Evolutionary conservation across 2,888 invertebrate species (phyloP), one percentile per base, ranked within the genome.

Genomic region (Corbicula japonica): DNA sequence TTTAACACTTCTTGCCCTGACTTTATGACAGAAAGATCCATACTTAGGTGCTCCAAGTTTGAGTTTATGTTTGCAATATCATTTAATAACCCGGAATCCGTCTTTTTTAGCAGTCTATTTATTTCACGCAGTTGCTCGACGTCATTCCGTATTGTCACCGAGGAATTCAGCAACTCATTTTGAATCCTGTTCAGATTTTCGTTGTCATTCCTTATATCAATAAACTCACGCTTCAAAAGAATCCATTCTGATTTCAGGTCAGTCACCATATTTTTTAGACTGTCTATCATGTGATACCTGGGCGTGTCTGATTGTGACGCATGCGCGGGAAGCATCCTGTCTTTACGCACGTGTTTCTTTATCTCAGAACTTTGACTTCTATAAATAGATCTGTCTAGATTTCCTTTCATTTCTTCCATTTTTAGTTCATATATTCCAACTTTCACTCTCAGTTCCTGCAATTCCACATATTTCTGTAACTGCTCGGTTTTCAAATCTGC

Each of bases 211-310:
- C 87, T 83, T 15, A 92, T 71, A 6, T 88, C 83, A 35, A 90
- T 87, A 15, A 92, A 79, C 54, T 93, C 91, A 21, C 92, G 81
- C 72, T 92, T 93, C 69, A 92, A 84, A 12, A 93, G 80, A 28
- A 93, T 78, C 93, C 92, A 93, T 65, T 93, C 93, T 0, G 92
- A 90, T 78, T 91, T 92, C 62, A 93, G 77, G 83, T 92, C 92
- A 5, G 90, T 89, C 0, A 93, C 89, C 35, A 87, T 86, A 65
- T 87, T 87, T 44, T 88, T 85, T 38, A 92, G 61, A 12, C 80
- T 78, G 1, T 76, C 83, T 1, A 88, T 38, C 26, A 70, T 8
- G 2, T 77, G 69, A 6, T 66, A 26, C 21, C 63, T 66, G 1
- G 74, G 75, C n/a, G 50, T 72, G 30, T 77, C 80, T 1, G 82